Percentiles rank a stretch among this genome's conserved stretches.
These are phyloP conservation scores for Ameiurus melas DNA, from an alignment of 2,113 vertebrate species.

Conservation along the genomic window DNA sequence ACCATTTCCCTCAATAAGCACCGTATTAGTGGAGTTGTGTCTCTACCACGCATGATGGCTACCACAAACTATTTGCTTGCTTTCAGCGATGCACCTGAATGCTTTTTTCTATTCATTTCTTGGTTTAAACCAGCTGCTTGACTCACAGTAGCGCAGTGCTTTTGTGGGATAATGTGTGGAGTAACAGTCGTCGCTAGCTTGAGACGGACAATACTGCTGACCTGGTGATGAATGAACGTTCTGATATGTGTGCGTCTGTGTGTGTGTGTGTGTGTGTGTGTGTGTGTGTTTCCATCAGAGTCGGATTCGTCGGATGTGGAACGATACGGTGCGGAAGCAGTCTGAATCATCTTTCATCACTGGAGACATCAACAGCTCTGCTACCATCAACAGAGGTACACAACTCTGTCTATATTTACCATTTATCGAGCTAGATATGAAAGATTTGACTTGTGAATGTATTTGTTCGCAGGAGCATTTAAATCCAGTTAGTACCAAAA, in stretches of 20 bases:
- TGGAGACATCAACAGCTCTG: conserved; percentile 98
- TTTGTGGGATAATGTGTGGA: background rate
- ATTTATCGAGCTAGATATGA: background rate
- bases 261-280: background rate
- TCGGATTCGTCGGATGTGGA: conserved; percentile 99
- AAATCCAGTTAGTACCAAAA: background rate
- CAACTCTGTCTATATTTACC: background rate
- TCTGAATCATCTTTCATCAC: conserved; percentile 99
- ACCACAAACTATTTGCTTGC: background rate
- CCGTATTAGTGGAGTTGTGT: background rate
- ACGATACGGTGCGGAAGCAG: conserved; percentile 97
- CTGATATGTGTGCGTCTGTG: background rate
- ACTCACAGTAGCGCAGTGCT: background rate
- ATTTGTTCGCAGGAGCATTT: background rate
- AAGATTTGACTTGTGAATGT: background rate
- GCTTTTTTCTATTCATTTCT: background rate
- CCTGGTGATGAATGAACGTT: background rate
- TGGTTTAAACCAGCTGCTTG: background rate
- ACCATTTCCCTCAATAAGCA: conserved; percentile 4
- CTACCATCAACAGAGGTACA: conserved; percentile 97
- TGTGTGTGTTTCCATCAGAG: conserved; percentile 74
- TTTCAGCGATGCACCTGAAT: background rate
- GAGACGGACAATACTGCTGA: conserved; percentile 7
- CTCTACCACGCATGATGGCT: conserved; percentile 1
- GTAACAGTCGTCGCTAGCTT: background rate